Evolutionary conservation across 2,113 vertebrate species (phyloP).

Genomic region (Colaptes auratus): DNA sequence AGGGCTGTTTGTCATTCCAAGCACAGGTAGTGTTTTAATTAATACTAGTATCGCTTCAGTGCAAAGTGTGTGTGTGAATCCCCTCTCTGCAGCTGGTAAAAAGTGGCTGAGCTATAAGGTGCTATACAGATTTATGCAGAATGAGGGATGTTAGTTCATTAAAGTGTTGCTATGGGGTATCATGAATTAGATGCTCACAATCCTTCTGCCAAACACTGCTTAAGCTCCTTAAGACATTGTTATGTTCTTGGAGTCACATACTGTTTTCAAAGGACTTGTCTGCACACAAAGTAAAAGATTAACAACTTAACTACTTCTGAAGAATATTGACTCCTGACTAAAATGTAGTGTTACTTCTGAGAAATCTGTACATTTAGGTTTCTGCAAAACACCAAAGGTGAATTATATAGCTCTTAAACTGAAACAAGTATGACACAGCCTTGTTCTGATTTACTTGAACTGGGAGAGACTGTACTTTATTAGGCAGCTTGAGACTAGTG

Average conservation of each 20-base stretch:
- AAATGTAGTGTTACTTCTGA: neutral
- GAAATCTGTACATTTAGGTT: neutral
- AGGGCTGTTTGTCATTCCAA: neutral
- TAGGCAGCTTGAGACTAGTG: neutral
- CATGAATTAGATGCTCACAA: accelerated
- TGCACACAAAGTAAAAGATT: neutral
- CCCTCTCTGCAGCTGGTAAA: neutral
- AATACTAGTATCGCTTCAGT: neutral
- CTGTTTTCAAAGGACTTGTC: neutral
- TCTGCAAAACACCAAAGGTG: neutral
- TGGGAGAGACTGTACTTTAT: accelerated
- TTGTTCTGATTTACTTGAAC: neutral
- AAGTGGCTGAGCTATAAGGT: neutral
- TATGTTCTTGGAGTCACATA: neutral
- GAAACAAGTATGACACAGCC: neutral
- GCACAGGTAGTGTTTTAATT: neutral
- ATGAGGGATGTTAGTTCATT: neutral
- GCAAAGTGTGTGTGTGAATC: neutral
- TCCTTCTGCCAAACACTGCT: neutral
- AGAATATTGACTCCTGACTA: neutral
- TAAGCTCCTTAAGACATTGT: neutral
- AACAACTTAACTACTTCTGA: neutral
- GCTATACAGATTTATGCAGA: neutral
- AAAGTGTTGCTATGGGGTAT: neutral
- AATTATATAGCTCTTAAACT: neutral